Conservation (phyloP, 2,888 invertebrate species). For the Tachina fera region DNA sequence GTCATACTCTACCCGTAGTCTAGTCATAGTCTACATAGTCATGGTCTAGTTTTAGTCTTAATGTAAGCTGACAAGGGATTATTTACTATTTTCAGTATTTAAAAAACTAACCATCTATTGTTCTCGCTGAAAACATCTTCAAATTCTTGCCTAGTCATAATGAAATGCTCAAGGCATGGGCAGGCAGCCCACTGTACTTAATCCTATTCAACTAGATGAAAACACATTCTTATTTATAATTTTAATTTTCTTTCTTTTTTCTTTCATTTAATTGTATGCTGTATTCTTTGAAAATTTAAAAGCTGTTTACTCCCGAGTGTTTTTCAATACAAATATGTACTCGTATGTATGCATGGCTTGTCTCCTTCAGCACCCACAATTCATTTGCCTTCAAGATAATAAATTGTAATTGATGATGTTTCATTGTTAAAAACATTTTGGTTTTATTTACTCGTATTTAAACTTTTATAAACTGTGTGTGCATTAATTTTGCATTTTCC, state of each 20-base stretch:
- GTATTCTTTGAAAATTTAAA: constrained; percentile 1
- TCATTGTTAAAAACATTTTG: constrained; percentile 28
- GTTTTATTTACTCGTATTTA: constrained; percentile 6
- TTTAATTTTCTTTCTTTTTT: not conserved
- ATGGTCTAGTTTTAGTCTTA: not conserved
- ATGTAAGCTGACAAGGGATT: too few relatives aligned
- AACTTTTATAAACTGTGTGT: constrained; percentile 13
- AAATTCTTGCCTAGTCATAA: too few relatives aligned
- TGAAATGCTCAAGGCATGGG: too few relatives aligned
- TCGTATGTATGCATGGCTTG: not conserved
- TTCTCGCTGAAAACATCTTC: too few relatives aligned
- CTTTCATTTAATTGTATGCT: not conserved
- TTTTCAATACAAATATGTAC: not conserved
- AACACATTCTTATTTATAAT: not conserved
- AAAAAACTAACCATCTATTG: too few relatives aligned
- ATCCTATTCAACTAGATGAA: not conserved
- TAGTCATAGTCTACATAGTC: not conserved
- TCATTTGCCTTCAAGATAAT: not conserved
- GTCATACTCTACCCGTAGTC: not conserved
- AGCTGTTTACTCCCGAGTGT: not conserved
- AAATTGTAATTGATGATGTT: constrained; percentile 42
- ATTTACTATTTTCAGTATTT: too few relatives aligned
- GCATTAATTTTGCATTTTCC: not conserved
- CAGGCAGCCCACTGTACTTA: not conserved
- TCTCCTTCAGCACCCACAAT: not conserved